Evolutionary conservation across 2,113 vertebrate species (phyloP).

Genomic region (Narcine bancroftii): DNA sequence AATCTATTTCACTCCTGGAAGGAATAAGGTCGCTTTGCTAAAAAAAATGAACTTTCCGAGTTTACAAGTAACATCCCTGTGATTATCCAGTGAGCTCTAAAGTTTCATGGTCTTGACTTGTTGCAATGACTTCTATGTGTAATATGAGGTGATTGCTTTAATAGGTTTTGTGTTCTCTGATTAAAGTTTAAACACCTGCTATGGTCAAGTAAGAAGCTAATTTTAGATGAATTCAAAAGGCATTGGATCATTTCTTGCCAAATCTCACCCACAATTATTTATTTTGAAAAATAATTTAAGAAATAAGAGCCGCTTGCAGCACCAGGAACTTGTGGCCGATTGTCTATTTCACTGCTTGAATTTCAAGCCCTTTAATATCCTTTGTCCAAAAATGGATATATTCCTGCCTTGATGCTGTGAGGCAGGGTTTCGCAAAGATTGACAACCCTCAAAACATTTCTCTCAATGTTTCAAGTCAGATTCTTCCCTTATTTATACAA

Average conservation of each 20-base stretch:
- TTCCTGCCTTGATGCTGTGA: neutral
- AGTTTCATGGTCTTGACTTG: neutral
- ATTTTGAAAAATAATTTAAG: no score
- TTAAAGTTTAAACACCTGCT: neutral
- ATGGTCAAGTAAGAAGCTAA: neutral
- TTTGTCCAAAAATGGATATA: no score
- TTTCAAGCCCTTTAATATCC: no score
- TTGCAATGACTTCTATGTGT: neutral
- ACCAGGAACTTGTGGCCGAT: no score
- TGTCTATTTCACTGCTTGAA: no score
- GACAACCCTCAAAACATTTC: neutral
- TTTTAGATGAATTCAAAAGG: slow-evolving; percentile 3
- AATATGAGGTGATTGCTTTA: slow-evolving; percentile 3
- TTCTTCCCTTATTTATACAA: neutral
- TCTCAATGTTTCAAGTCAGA: neutral
- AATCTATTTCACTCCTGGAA: no score
- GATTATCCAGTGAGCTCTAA: neutral
- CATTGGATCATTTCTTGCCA: neutral
- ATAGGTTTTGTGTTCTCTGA: slow-evolving; percentile 22
- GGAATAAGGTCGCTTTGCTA: no score
- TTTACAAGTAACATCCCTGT: neutral
- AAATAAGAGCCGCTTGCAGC: no score
- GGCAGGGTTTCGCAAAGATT: neutral
- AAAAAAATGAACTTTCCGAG: neutral
- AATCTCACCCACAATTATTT: neutral